phyloP scores from a whole-genome alignment of 2,888 invertebrate species.

The Nebria salina region DNA sequence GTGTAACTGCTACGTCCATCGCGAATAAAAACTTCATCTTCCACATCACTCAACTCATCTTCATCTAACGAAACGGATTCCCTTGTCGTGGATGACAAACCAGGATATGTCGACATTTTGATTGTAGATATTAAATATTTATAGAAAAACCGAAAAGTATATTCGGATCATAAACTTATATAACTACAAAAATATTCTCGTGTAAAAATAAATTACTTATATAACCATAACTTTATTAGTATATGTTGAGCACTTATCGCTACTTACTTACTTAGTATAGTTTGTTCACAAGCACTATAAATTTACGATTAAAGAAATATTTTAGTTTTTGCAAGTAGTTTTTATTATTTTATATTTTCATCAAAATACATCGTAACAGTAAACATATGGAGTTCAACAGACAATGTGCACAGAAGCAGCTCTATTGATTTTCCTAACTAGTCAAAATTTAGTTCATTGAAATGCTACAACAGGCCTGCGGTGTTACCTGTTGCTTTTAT shows the following conservation, averaged over 20 bases:
- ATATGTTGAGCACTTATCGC: background rate
- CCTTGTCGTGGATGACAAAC: constrained; percentile 70
- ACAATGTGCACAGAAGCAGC: constrained; percentile 51
- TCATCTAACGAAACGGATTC: constrained; percentile 74
- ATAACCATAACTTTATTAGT: background rate
- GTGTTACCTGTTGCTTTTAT: constrained; percentile 21
- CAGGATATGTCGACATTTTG: constrained; percentile 68
- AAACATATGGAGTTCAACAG: constrained; percentile 40
- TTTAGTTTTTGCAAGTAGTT: constrained; percentile 21
- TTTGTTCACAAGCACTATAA: constrained; percentile 2
- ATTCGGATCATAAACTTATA: too few relatives aligned
- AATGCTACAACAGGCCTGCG: constrained; percentile 22
- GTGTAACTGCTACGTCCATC: constrained; percentile 74
- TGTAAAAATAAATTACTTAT: too few relatives aligned
- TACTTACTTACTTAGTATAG: constrained; percentile 8
- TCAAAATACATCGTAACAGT: constrained; percentile 40
- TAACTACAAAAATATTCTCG: too few relatives aligned
- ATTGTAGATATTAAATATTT: background rate
- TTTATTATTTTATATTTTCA: constrained; percentile 30
- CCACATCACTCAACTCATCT: constrained; percentile 78
- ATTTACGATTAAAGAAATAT: background rate
- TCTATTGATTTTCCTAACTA: constrained; percentile 52
- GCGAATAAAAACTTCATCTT: constrained; percentile 80
- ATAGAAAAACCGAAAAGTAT: too few relatives aligned
- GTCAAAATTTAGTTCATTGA: constrained; percentile 9